Evolutionary conservation across 2,113 vertebrate species (phyloP), one percentile per base, ranked within the genome.

Genomic region (Osmerus mordax): DNA sequence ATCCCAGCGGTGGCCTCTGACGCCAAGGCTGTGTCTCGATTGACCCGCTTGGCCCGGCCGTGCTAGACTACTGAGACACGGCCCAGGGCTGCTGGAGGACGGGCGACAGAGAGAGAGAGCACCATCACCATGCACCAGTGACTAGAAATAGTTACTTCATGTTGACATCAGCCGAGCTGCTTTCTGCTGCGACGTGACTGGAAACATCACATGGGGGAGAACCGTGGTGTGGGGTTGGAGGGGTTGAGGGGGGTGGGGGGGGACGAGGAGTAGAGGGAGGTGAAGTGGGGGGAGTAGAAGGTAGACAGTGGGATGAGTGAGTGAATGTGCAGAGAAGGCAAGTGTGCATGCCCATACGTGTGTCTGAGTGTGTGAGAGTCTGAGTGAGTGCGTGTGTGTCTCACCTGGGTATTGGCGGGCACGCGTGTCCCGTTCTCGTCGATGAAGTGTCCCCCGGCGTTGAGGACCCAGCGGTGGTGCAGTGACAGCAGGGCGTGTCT

Each of bases 391-490:
- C 11, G 53, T 54, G 14, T 36, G 13, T 12, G 3, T n/a, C 77
- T 93, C 83, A 99, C 97, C 95, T 94, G 72, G 95, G 97, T 73
- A 99, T 99, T 99, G 69, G 95, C 97, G 0, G 97, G 96, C 72
- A 97, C 90, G 0, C 92, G 93, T 1, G 92, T 94, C 69, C 96
- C 95, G 0, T 97, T 99, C 81, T 96, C 97, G 0, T 98, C 97
- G 36, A 96, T 93, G 0, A 99, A 99, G 86, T 97, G 94, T 0
- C 96, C 97, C 0, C 96, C 97, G 0, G 96, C 95, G 12, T 95
- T 99, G 78, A 99, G 95, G 67, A 98, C 95, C 96, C 97, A 99
- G 87, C 97, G 95, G 79, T 98, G 97, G 71, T 99, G 97, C n/a
- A 99, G 91, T 2, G 97, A 98, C 95, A 96, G 92, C 73, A 99